These are phyloP conservation scores for Cabera pusaria DNA, from an alignment of 2,888 invertebrate species.

Conservation along the genomic window DNA sequence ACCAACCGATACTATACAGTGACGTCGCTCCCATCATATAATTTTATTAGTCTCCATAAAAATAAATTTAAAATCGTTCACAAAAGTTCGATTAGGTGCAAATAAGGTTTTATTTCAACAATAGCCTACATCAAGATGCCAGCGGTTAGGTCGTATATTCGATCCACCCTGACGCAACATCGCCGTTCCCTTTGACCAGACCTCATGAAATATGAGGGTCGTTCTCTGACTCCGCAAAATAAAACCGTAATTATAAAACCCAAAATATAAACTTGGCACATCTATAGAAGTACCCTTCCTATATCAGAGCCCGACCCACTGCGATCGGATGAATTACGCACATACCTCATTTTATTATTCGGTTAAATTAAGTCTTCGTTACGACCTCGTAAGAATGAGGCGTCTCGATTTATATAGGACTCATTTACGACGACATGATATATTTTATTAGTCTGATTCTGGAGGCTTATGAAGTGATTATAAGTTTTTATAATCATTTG, in stretches of 20 bases:
- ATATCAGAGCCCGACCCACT: conserved; percentile 36
- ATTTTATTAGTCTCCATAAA: conserved; percentile 12
- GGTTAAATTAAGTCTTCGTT: conserved; percentile 58
- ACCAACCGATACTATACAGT: conserved; percentile 8
- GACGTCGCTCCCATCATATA: conserved; percentile 7
- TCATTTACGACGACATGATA: conserved; percentile 59
- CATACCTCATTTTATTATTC: conserved; percentile 58
- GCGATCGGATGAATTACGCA: conserved; percentile 43
- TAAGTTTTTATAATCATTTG: conserved; percentile 50
- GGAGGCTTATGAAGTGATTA: conserved; percentile 53
- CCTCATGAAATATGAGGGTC: conserved; percentile 71
- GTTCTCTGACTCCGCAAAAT: conserved; percentile 48
- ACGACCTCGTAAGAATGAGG: conserved; percentile 51
- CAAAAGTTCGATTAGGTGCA: conserved; percentile 9
- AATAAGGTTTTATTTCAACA: conserved; percentile 34
- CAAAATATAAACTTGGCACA: conserved; percentile 37
- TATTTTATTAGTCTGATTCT: conserved; percentile 52
- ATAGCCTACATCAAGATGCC: conserved; percentile 40
- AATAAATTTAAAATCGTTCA: conserved; percentile 12
- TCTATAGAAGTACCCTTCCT: too few relatives aligned
- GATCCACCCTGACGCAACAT: conserved; percentile 47
- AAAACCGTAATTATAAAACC: conserved; percentile 51
- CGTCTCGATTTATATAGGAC: conserved; percentile 50
- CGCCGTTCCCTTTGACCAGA: conserved; percentile 58
- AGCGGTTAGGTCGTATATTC: conserved; percentile 36